Conservation (phyloP, 2,797 vertebrate genomes). For the Tamandua tetradactyla region DNA sequence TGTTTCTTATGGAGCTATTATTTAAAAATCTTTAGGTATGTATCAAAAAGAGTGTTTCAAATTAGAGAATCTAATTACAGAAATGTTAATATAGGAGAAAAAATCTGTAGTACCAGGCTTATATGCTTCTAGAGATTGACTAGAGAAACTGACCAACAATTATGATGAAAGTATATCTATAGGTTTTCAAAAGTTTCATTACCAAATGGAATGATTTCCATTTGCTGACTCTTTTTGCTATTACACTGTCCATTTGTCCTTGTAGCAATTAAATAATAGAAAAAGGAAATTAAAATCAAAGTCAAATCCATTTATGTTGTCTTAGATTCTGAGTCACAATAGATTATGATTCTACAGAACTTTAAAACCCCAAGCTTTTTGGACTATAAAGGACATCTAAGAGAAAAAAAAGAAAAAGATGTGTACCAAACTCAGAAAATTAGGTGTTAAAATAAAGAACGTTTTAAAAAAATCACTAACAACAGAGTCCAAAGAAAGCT, state of each 20-base stretch:
- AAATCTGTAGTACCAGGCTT: not conserved
- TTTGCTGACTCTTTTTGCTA: not conserved
- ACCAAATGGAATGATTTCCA: not conserved
- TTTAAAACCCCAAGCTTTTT: not conserved
- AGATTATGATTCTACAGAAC: not conserved
- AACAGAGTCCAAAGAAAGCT: conserved; percentile 29
- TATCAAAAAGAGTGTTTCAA: not conserved
- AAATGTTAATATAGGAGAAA: not conserved
- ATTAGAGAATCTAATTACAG: not conserved
- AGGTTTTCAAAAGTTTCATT: not conserved
- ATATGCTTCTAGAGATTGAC: not conserved
- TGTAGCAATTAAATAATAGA: not conserved
- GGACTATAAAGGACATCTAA: not conserved
- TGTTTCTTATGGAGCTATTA: conserved; percentile 14
- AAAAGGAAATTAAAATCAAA: conserved; percentile 47
- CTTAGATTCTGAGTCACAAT: not conserved
- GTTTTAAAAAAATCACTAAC: conserved; percentile 7
- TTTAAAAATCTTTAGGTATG: not conserved
- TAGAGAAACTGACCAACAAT: not conserved
- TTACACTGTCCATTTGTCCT: not conserved
- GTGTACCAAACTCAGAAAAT: not conserved
- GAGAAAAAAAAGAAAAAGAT: not conserved
- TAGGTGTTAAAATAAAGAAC: not conserved
- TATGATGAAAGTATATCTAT: not conserved
- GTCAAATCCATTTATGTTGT: not conserved